phyloP scores from a whole-genome alignment of 2,888 invertebrate species.

The Macrosiphum euphorbiae region DNA sequence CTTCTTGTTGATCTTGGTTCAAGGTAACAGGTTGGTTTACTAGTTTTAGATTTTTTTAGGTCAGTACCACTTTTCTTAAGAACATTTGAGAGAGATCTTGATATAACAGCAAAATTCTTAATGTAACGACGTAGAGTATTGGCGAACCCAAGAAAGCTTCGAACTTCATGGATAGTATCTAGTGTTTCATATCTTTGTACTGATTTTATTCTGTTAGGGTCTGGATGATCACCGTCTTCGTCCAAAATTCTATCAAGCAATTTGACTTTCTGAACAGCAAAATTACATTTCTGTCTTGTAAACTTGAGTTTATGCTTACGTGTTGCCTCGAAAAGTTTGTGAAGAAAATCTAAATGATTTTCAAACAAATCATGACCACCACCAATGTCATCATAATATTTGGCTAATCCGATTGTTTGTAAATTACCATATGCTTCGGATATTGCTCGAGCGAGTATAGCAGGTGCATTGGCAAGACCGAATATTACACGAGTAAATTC shows the following conservation, averaged over 20 bases:
- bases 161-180: background rate
- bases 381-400: constrained; percentile 23
- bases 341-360: constrained; percentile 1
- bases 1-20: background rate
- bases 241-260: constrained; percentile 11
- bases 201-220: background rate
- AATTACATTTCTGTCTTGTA: background rate
- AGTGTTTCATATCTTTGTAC: constrained; percentile 18
- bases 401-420: background rate
- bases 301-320: constrained; percentile 17
- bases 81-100: background rate
- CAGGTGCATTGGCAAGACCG: constrained; percentile 15
- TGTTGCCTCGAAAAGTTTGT: background rate
- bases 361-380: constrained; percentile 16
- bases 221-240: background rate
- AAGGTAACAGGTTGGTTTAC: background rate
- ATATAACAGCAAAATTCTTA: constrained; percentile 9
- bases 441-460: background rate
- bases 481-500: constrained; percentile 35
- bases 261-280: constrained; percentile 22
- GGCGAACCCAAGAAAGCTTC: constrained; percentile 23
- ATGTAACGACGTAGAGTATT: background rate
- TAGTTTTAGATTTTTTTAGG: background rate
- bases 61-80: background rate
- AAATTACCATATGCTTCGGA: constrained; percentile 31